Conservation (phyloP, 2,113 vertebrate species). For the Gopherus evgoodei region DNA sequence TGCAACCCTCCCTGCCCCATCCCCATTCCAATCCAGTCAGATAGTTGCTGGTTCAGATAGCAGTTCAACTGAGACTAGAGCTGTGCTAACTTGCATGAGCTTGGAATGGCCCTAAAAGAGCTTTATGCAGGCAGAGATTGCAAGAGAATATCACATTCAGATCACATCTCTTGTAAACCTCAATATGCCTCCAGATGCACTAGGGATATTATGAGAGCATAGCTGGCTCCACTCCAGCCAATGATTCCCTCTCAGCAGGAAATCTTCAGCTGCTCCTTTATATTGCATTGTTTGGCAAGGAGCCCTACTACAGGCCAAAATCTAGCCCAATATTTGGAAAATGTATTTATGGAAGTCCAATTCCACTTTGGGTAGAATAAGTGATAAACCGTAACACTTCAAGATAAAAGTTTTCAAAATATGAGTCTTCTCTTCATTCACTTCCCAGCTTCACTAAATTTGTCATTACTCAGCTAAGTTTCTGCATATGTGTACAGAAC, state of each 20-base stretch:
- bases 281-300: not conserved
- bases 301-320: not conserved
- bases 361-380: not conserved
- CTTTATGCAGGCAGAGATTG: not conserved
- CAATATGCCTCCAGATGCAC: not conserved
- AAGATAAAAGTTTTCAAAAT: not conserved
- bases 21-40: not conserved
- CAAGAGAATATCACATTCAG: not conserved
- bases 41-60: not conserved
- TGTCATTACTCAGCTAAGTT: not conserved
- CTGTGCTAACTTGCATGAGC: not conserved
- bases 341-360: not conserved
- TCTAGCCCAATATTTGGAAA: not conserved
- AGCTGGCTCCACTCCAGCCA: not conserved
- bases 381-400: not conserved
- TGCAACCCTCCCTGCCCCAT: not conserved
- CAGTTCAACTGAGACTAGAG: not conserved
- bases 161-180: not conserved
- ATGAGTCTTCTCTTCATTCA: not conserved
- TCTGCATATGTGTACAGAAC: not conserved
- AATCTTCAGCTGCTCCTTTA: not conserved
- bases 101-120: not conserved
- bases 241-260: not conserved
- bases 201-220: not conserved
- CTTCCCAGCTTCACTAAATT: not conserved